Evolutionary conservation across 2,113 vertebrate species (phyloP).

Genomic region (Gavialis gangeticus): DNA sequence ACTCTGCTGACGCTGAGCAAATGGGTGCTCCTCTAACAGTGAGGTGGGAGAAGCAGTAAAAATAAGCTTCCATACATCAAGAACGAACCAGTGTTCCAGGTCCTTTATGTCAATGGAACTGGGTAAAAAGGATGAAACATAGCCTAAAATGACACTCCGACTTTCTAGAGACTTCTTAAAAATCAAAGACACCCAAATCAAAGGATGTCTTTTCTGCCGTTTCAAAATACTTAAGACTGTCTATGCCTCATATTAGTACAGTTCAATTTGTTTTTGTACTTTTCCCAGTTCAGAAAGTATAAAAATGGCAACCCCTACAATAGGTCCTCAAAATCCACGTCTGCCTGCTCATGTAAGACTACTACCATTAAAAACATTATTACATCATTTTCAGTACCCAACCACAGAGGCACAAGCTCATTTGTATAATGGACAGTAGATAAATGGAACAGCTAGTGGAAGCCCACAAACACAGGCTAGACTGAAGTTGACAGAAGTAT

Average conservation of each 20-base stretch:
- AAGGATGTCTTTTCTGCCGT: not conserved
- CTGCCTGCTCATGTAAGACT: not conserved
- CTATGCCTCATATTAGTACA: not conserved
- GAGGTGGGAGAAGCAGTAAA: too few species aligned
- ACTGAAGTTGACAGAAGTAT: not conserved
- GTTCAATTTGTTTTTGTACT: not conserved
- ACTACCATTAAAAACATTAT: not conserved
- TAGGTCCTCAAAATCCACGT: not conserved
- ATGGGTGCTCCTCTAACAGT: not conserved
- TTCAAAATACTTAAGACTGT: not conserved
- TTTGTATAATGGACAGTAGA: not conserved
- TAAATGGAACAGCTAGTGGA: not conserved
- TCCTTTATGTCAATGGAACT: not conserved
- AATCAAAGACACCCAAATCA: not conserved
- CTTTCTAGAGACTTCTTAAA: not conserved
- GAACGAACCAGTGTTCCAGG: not conserved
- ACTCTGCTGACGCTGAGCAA: not conserved
- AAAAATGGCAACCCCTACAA: not conserved
- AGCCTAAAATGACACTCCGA: not conserved
- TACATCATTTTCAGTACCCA: not conserved
- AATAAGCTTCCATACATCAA: too few species aligned
- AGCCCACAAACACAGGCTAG: not conserved
- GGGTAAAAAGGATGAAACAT: not conserved
- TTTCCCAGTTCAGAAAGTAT: not conserved
- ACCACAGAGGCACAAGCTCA: not conserved